These are phyloP conservation scores for Tuberolachnus salignus DNA, from an alignment of 2,888 invertebrate genomes.

Conservation along the genomic window DNA sequence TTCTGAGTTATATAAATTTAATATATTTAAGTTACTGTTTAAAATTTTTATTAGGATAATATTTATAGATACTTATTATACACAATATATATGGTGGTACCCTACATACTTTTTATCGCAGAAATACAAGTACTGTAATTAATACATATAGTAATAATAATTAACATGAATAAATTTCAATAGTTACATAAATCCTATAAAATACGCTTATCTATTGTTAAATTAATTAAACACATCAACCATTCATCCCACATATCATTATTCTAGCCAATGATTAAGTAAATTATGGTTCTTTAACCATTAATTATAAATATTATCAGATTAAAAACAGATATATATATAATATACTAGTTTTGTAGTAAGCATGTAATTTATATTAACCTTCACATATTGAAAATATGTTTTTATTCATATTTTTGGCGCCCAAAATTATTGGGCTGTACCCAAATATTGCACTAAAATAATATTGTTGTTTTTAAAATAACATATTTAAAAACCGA, in stretches of 20 bases:
- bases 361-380: constrained; percentile 19
- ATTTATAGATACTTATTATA: constrained; percentile 9
- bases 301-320: constrained; percentile 15
- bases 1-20: not conserved
- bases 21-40: no score
- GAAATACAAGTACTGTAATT: constrained; percentile 19
- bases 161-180: constrained; percentile 19
- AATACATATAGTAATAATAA: not conserved
- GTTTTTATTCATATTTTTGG: constrained; percentile 50
- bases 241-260: constrained; percentile 26
- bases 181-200: not conserved
- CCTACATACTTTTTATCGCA: not conserved
- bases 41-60: not conserved
- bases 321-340: constrained; percentile 9
- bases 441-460: constrained; percentile 39
- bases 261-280: constrained; percentile 32
- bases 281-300: constrained; percentile 31
- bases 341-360: not conserved
- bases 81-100: not conserved
- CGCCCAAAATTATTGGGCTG: constrained; percentile 24
- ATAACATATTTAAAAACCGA: not conserved
- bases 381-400: constrained; percentile 33
- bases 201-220: constrained; percentile 18
- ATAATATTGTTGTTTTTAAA: constrained; percentile 53
- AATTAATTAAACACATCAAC: constrained; percentile 21